Evolutionary conservation across 2,113 vertebrate genomes (phyloP).

Genomic region (Empidonax alnorum): DNA sequence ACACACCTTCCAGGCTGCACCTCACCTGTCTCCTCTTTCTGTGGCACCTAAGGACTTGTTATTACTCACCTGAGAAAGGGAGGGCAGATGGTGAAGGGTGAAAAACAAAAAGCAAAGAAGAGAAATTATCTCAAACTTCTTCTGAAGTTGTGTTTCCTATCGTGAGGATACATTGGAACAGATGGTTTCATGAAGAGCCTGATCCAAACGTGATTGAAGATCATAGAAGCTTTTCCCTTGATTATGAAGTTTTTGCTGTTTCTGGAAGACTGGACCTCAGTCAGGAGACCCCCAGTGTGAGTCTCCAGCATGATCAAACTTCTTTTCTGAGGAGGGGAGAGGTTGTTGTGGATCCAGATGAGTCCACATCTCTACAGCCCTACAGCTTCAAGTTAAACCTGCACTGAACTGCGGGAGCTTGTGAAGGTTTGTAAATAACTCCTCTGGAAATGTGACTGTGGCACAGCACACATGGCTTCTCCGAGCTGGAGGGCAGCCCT

Average conservation of each 20-base stretch:
- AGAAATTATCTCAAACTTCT: background rate
- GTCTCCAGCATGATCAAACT: background rate
- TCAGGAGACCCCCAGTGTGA: accelerated
- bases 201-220: background rate
- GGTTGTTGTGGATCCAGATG: background rate
- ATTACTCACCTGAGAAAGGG: background rate
- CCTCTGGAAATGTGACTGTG: background rate
- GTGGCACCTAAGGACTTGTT: background rate
- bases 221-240: background rate
- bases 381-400: background rate
- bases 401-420: background rate
- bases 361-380: background rate
- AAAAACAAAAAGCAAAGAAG: background rate
- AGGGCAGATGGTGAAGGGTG: background rate
- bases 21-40: background rate
- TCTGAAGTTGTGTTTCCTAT: background rate
- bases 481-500: background rate
- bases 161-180: background rate
- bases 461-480: background rate
- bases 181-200: background rate
- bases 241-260: background rate
- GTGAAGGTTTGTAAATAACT: background rate
- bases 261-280: background rate
- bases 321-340: background rate
- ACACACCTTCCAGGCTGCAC: background rate